A percentile compares a stretch with the other conserved stretches of the same genome.
Evolutionary conservation across 2,888 invertebrate genomes (phyloP).

Genomic region (Morpho achilles): DNA sequence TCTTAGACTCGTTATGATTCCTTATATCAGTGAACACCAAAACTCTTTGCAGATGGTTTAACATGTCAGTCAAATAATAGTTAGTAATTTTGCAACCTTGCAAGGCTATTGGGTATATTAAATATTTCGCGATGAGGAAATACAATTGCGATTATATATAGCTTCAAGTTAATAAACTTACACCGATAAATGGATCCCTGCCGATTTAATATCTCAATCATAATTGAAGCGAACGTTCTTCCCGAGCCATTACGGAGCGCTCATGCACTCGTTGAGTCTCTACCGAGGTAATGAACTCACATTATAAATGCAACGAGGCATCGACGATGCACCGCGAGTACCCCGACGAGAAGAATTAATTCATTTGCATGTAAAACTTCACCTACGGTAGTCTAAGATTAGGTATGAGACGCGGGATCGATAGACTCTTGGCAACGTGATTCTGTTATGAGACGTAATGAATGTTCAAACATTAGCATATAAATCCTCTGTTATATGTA

Average conservation of each 20-base stretch:
- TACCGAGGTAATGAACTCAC: slow-evolving; percentile 72
- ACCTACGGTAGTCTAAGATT: slow-evolving; percentile 58
- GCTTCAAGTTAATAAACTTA: too few species aligned
- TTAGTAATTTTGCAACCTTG: too few species aligned
- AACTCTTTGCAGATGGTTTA: too few species aligned
- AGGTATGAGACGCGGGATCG: slow-evolving; percentile 41
- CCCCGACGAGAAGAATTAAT: slow-evolving; percentile 74
- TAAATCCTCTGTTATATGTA: background rate
- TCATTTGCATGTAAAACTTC: slow-evolving; percentile 77
- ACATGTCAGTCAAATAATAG: too few species aligned
- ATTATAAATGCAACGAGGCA: slow-evolving; percentile 78
- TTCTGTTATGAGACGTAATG: slow-evolving; percentile 23
- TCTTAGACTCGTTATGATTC: too few species aligned
- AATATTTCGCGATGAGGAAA: too few species aligned
- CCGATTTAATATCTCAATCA: slow-evolving; percentile 64
- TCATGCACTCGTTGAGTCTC: slow-evolving; percentile 54
- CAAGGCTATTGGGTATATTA: too few species aligned
- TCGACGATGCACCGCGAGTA: slow-evolving; percentile 63
- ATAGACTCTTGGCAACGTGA: slow-evolving; percentile 27
- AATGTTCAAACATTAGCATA: slow-evolving; percentile 17
- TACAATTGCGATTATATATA: too few species aligned
- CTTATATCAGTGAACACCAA: too few species aligned
- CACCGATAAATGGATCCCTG: background rate
- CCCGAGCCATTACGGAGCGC: slow-evolving; percentile 65
- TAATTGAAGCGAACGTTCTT: slow-evolving; percentile 74